Conservation (phyloP, 1,140 invertebrate genomes). For the Drosophila mojavensis region DNA sequence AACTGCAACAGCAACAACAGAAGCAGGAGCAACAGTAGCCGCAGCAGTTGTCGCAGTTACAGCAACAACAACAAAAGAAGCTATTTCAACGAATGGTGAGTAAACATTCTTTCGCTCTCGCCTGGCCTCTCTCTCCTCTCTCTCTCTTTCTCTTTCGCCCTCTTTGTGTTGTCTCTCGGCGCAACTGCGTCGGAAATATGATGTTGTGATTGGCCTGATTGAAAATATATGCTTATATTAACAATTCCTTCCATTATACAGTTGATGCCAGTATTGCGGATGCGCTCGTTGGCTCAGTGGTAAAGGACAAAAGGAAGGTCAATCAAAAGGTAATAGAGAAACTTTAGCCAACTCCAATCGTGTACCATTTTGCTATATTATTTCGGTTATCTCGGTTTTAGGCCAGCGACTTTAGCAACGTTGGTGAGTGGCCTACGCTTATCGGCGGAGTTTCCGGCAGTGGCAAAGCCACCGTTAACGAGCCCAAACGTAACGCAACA, state of each 20-base stretch:
- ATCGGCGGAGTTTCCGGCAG: conserved; percentile 72
- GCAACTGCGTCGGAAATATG: conserved; percentile 31
- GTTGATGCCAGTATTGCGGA: conserved; percentile 67
- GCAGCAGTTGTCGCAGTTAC: conserved; percentile 22
- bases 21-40: conserved; percentile 17
- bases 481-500: conserved; percentile 73
- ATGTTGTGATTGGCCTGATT: conserved; percentile 45
- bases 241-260: conserved; percentile 33
- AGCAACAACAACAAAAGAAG: conserved; percentile 36
- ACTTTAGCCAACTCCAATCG: neutral
- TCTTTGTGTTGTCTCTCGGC: conserved; percentile 17
- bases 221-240: conserved; percentile 25
- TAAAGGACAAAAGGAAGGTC: conserved; percentile 87
- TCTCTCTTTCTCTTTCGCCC: neutral
- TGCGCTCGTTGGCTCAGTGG: conserved; percentile 85
- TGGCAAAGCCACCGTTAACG: conserved; percentile 81
- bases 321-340: conserved; percentile 86
- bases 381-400: conserved; percentile 81
- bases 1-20: conserved; percentile 27
- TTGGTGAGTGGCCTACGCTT: conserved; percentile 91
- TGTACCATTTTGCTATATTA: neutral
- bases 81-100: conserved; percentile 62
- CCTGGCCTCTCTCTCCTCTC: neutral
- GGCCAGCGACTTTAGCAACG: conserved; percentile 90
- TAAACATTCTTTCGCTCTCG: conserved; percentile 17